Evolutionary conservation across 2,797 vertebrate species (phyloP).

Genomic region (Rhinichthys osculus): DNA sequence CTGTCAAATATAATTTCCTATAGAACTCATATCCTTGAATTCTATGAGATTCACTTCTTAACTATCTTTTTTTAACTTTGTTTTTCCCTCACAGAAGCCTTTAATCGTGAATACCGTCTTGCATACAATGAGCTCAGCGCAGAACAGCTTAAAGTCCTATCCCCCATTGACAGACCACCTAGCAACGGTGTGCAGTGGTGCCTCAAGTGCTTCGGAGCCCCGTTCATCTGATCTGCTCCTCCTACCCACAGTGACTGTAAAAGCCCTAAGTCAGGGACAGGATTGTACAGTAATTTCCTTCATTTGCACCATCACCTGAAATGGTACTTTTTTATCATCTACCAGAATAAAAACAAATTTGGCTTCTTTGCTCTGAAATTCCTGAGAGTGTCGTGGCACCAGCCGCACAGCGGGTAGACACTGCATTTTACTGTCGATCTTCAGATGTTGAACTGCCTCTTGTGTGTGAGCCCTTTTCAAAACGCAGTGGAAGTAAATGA

Average conservation of each 20-base stretch:
- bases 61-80: not conserved
- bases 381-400: slow-evolving; percentile 19
- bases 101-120: slow-evolving; percentile 90
- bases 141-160: slow-evolving; percentile 85
- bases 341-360: slow-evolving; percentile 51
- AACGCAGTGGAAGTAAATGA: slow-evolving; percentile 27
- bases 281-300: slow-evolving; percentile 30
- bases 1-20: not conserved
- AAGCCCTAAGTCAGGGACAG: slow-evolving; percentile 1
- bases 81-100: slow-evolving; percentile 85
- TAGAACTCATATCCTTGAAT: not conserved
- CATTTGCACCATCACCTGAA: slow-evolving; percentile 55
- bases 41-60: not conserved
- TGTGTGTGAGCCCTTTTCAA: slow-evolving; percentile 43
- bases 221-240: slow-evolving; percentile 81
- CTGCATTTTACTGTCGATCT: slow-evolving; percentile 28
- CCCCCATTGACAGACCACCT: slow-evolving; percentile 87
- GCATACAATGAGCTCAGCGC: slow-evolving; percentile 85
- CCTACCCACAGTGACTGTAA: slow-evolving; percentile 16
- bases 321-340: slow-evolving; percentile 68
- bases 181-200: slow-evolving; percentile 86
- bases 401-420: slow-evolving; percentile 23
- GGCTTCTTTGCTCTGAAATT: slow-evolving; percentile 51
- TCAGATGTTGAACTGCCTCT: slow-evolving; percentile 33
- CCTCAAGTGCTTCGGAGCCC: slow-evolving; percentile 89